Evolutionary conservation across 2,113 vertebrate species (phyloP).

Genomic region (Salminus brasiliensis): DNA sequence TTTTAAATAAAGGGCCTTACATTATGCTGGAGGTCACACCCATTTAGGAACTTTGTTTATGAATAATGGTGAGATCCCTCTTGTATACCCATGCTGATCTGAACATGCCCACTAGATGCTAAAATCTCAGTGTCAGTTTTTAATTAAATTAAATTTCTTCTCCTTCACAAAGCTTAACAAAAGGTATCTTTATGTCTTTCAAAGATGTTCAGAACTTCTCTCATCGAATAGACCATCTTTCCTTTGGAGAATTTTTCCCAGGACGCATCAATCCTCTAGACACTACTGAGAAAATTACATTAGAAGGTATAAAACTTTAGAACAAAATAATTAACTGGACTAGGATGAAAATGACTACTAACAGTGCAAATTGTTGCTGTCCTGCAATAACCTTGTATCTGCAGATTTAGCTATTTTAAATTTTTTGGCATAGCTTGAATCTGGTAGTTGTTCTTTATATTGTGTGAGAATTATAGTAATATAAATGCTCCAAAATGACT

Average conservation of each 20-base stretch:
- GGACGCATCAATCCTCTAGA: slow-evolving; percentile 93
- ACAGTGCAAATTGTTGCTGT: no score
- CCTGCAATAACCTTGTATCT: no score
- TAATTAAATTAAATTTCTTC: no score
- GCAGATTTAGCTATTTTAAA: no score
- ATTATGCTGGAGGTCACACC: slow-evolving; percentile 91
- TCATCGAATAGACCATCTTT: slow-evolving; percentile 94
- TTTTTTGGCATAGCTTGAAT: no score
- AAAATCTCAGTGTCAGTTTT: no score
- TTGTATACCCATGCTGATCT: neutral
- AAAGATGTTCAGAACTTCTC: slow-evolving; percentile 89
- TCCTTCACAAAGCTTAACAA: no score
- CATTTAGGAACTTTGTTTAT: slow-evolving; percentile 91
- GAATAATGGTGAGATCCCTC: slow-evolving; percentile 85
- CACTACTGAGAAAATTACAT: slow-evolving; percentile 86
- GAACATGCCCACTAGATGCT: neutral
- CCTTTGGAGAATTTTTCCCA: slow-evolving; percentile 91
- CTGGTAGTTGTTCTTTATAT: no score
- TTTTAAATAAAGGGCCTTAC: slow-evolving; percentile 82
- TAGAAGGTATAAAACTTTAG: slow-evolving; percentile 22
- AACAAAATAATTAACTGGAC: neutral
- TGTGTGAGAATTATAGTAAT: no score
- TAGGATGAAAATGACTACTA: no score
- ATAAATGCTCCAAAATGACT: no score
- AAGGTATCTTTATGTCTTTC: no score